Evolutionary conservation across 2,113 vertebrate genomes (phyloP).

Genomic region (Neogale vison): DNA sequence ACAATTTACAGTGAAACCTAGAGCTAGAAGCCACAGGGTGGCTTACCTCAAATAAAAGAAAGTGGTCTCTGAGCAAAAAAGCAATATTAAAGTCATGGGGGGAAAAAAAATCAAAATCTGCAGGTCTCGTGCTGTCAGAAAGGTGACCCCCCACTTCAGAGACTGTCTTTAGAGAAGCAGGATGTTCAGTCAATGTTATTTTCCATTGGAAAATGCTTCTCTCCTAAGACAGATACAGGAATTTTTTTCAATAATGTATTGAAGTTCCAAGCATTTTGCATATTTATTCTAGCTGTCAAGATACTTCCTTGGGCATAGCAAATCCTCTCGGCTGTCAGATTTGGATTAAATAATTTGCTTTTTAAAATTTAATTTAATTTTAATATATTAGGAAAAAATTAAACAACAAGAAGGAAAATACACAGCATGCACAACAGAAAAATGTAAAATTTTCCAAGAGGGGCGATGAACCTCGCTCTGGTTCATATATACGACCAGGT

Average conservation of each 20-base stretch:
- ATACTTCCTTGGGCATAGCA: neutral
- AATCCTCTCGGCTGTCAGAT: neutral
- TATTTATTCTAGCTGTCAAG: neutral
- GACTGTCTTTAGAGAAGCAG: neutral
- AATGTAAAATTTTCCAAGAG: neutral
- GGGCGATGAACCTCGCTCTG: neutral
- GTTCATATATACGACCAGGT: accelerated
- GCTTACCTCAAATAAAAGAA: neutral
- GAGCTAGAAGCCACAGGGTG: neutral
- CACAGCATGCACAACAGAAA: neutral
- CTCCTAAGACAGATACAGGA: neutral
- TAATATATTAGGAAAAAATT: neutral
- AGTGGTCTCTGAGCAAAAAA: accelerated
- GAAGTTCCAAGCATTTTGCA: neutral
- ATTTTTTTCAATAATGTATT: neutral
- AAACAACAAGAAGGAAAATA: neutral
- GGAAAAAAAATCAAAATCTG: constrained; percentile 19
- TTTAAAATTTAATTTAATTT: neutral
- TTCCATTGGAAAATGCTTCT: neutral
- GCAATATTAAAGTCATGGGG: neutral
- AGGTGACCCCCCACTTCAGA: accelerated
- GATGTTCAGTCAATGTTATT: neutral
- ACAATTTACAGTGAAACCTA: neutral
- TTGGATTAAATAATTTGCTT: neutral
- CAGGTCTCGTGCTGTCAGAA: neutral